Conservation (phyloP, 35 echinoderm and acorn worm species). For the Apostichopus californicus region DNA sequence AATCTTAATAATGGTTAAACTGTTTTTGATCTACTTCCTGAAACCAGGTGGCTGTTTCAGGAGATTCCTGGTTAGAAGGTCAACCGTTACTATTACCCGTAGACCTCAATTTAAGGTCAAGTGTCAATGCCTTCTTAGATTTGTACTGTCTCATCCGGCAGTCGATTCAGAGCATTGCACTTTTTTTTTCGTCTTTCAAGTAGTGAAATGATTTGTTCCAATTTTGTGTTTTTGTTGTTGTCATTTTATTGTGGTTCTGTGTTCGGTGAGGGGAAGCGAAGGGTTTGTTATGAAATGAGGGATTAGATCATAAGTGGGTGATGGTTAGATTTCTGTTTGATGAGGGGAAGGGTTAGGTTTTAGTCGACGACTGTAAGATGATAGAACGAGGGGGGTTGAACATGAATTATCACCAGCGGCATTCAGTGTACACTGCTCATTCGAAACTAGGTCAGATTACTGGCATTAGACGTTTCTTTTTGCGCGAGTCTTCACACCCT, state of each 20-base stretch:
- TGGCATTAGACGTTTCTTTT: too few species aligned
- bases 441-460: too few species aligned
- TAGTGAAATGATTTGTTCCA: neutral
- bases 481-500: too few species aligned
- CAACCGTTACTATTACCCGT: neutral
- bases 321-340: too few species aligned
- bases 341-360: too few species aligned
- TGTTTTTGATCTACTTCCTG: neutral
- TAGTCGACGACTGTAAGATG: too few species aligned
- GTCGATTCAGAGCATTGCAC: neutral
- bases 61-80: neutral
- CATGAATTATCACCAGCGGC: too few species aligned
- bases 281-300: neutral
- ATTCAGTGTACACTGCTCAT: too few species aligned
- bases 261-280: neutral
- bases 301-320: too few species aligned
- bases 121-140: neutral
- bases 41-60: neutral
- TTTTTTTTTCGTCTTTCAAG: neutral
- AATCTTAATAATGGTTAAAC: neutral
- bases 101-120: neutral
- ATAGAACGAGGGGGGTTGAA: too few species aligned
- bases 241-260: too few species aligned
- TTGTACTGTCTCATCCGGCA: neutral
- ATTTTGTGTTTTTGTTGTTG: too few species aligned